phyloP scores from a whole-genome alignment of 2,888 invertebrate genomes.

The Drosophila barbarae region DNA sequence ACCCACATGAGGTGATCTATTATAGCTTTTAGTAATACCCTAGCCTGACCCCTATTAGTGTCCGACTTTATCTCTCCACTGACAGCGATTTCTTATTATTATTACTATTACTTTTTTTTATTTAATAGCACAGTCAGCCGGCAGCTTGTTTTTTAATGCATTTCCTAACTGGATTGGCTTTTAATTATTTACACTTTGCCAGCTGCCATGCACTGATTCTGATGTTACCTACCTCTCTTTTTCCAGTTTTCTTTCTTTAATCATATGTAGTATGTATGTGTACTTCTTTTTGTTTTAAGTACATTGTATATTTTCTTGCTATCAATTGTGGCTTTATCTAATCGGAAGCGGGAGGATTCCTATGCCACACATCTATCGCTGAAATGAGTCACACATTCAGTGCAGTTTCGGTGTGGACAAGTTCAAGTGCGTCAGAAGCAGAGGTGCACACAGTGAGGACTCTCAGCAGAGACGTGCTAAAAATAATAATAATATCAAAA shows the following conservation, averaged over 20 bases:
- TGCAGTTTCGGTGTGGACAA: slow-evolving; percentile 24
- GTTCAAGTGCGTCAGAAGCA: slow-evolving; percentile 33
- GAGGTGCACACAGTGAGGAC: neutral
- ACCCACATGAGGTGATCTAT: slow-evolving; percentile 14
- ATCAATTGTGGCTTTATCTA: slow-evolving; percentile 25
- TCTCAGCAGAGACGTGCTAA: neutral
- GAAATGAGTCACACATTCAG: slow-evolving; percentile 4
- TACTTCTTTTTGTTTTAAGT: neutral
- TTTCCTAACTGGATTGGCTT: slow-evolving; percentile 39
- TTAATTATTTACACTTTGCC: slow-evolving; percentile 52
- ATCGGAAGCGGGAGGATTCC: slow-evolving; percentile 17
- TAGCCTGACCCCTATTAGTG: slow-evolving; percentile 8
- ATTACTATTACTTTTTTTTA: slow-evolving; percentile 5
- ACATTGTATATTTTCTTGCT: slow-evolving; percentile 8
- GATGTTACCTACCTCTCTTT: slow-evolving; percentile 5
- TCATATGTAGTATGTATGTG: neutral
- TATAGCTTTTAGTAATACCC: slow-evolving; percentile 5
- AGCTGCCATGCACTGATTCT: slow-evolving; percentile 52
- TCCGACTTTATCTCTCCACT: slow-evolving; percentile 18
- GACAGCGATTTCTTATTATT: slow-evolving; percentile 14
- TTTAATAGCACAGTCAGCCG: slow-evolving; percentile 11
- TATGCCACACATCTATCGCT: neutral
- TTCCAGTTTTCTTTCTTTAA: neutral
- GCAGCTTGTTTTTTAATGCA: slow-evolving; percentile 20
- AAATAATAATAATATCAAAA: neutral